Conservation (phyloP, 2,888 invertebrate species). For the Aphelenchoides bicaudatus region DNA sequence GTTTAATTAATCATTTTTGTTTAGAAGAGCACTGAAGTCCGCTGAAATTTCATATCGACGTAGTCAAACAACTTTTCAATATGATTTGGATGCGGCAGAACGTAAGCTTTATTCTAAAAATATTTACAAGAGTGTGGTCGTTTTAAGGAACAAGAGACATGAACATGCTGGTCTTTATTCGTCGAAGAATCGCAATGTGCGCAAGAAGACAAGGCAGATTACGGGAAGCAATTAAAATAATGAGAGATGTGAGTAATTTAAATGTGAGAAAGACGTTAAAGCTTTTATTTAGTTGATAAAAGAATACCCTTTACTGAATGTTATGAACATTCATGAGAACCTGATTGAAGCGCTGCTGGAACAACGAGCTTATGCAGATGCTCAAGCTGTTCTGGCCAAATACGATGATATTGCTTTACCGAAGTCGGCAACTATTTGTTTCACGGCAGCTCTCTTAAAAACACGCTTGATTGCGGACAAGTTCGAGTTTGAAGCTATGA, state of each 20-base stretch:
- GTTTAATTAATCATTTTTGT: constrained; percentile 69
- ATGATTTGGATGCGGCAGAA: constrained; percentile 27
- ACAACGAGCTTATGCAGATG: constrained; percentile 93
- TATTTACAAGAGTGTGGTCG: constrained; percentile 19
- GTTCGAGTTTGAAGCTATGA: constrained; percentile 47
- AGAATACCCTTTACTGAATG: constrained; percentile 90
- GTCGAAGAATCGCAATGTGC: constrained; percentile 92
- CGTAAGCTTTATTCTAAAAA: not conserved
- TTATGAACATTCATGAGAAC: constrained; percentile 90
- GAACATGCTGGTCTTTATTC: constrained; percentile 87
- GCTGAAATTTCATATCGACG: constrained; percentile 75
- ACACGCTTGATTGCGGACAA: constrained; percentile 67
- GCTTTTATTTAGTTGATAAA: constrained; percentile 73
- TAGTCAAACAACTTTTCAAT: constrained; percentile 66
- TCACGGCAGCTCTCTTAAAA: constrained; percentile 87
- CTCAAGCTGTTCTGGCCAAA: constrained; percentile 83
- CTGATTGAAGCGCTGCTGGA: constrained; percentile 88
- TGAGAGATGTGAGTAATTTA: constrained; percentile 72
- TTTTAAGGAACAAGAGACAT: constrained; percentile 73
- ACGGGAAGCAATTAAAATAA: constrained; percentile 91
- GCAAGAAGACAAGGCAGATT: constrained; percentile 85
- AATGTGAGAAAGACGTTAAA: not conserved
- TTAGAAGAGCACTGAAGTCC: constrained; percentile 75
- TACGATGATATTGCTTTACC: constrained; percentile 84
- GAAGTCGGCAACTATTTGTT: constrained; percentile 89